These are phyloP conservation scores for Gopherus flavomarginatus DNA, from an alignment of 2,113 vertebrate species.

Conservation along the genomic window DNA sequence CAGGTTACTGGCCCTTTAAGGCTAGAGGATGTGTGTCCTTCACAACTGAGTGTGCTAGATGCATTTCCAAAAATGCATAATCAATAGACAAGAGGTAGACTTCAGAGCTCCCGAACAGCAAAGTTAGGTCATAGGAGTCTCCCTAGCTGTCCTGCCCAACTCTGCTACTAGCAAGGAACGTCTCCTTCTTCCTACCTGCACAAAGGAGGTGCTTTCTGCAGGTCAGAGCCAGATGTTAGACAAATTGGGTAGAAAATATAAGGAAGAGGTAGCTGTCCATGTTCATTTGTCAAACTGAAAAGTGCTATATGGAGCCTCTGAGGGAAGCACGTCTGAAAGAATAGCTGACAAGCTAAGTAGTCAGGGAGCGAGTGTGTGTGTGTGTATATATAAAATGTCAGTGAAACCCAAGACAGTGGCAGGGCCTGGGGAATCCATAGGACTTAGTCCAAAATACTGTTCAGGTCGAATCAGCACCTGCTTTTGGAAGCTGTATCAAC, in stretches of 20 bases:
- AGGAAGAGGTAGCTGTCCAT: not conserved
- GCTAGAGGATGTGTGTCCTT: not conserved
- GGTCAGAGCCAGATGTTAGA: not conserved
- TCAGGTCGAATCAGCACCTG: not conserved
- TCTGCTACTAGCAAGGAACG: not conserved
- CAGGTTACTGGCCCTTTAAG: not conserved
- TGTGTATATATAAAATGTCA: not conserved
- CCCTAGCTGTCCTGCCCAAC: not conserved
- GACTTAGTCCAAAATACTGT: not conserved
- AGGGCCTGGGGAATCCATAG: too few relatives aligned
- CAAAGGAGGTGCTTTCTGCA: not conserved
- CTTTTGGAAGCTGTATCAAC: not conserved
- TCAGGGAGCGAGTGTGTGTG: too few relatives aligned
- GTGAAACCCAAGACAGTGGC: too few relatives aligned
- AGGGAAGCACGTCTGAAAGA: not conserved
- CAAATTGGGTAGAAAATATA: not conserved
- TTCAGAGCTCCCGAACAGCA: too few relatives aligned
- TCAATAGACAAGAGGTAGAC: not conserved
- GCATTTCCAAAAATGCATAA: not conserved
- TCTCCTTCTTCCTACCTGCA: too few relatives aligned
- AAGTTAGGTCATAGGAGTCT: not conserved
- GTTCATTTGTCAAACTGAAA: not conserved
- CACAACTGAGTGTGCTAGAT: not conserved
- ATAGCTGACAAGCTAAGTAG: not conserved
- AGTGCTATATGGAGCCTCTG: not conserved